Evolutionary conservation across 2,113 vertebrate species (phyloP), one percentile per base, ranked within the genome.

Genomic region (Myrmecophaga tridactyla): DNA sequence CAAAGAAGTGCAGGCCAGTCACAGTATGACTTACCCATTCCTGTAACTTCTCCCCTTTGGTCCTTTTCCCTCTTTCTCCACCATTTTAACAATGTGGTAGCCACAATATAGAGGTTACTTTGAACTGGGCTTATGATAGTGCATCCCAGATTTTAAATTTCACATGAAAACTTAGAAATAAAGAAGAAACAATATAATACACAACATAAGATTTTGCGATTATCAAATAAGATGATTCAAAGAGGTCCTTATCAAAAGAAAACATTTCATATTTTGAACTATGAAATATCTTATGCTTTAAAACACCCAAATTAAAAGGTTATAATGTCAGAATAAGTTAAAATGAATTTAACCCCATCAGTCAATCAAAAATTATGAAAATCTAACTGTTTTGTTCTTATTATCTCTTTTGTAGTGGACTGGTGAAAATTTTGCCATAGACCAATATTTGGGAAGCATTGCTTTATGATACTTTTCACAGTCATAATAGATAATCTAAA

Each of bases 181-280:
- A 56, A 21, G 72, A 84, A 76, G 23, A 76, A 89, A 25, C 8
- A 67, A 31, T 81, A 51, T 25, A n/a, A 39, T 63, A 3, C 7
- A 10, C 73, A 13, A 13, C 1, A 39, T 84, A 62, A 87, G 12
- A 0, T 69, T 82, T 41, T 12, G 56, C 4, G 48, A 72, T 70
- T 25, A 39, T 36, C 3, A 85, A 85, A 15, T n/a, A 72, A 60
- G 69, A 56, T 41, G 83, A 69, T n/a, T 94, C 60, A 69, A 94
- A 27, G 48, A 90, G 8, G 67, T 51, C 4, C 25, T 39, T 21
- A 41, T 70, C 18, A 70, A 72, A 27, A 7, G 12, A 72, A 23
- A 10, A 13, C 6, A 56, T 72, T 73, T 56, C 41, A 27, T 39
- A 51, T 62, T 69, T 80, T 69, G 67, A 75, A 78, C 72, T 23